A percentile compares a stretch with the other conserved stretches of the same genome.
These are phyloP conservation scores for Drosophila imparisetae DNA, from an alignment of 2,888 invertebrate species.

Conservation along the genomic window DNA sequence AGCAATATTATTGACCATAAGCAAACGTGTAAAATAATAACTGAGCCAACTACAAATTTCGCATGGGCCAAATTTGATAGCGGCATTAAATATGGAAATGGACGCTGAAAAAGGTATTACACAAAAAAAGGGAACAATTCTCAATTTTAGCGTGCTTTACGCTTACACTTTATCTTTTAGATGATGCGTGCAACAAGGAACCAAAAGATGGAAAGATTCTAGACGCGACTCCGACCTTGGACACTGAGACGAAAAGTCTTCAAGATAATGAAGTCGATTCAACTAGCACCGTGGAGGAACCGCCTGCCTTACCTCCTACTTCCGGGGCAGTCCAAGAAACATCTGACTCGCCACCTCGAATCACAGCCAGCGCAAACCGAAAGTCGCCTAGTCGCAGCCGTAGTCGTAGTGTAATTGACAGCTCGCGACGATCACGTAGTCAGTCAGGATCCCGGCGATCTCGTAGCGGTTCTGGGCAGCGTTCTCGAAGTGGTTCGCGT, in stretches of 20 bases:
- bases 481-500: conserved; percentile 55
- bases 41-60: background rate
- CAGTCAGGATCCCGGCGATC: conserved; percentile 48
- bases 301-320: background rate
- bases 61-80: conserved; percentile 15
- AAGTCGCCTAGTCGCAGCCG: conserved; percentile 73
- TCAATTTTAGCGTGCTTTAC: conserved; percentile 38
- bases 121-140: conserved; percentile 25
- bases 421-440: conserved; percentile 72
- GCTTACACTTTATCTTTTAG: conserved; percentile 35
- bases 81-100: conserved; percentile 29
- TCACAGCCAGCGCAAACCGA: conserved; percentile 64
- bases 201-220: conserved; percentile 18
- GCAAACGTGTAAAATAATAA: background rate
- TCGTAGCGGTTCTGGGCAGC: conserved; percentile 44
- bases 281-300: conserved; percentile 33
- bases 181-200: conserved; percentile 19
- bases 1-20: conserved; percentile 7
- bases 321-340: conserved; percentile 16
- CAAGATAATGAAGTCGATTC: conserved; percentile 54
- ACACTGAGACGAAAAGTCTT: conserved; percentile 21
- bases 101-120: conserved; percentile 43
- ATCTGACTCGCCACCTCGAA: conserved; percentile 31
- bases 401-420: conserved; percentile 39
- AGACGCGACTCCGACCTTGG: conserved; percentile 3